A percentile compares a stretch with the other conserved stretches of the same genome.
phyloP scores from a whole-genome alignment of 2,888 invertebrate genomes.

The Sthenelais limicola region DNA sequence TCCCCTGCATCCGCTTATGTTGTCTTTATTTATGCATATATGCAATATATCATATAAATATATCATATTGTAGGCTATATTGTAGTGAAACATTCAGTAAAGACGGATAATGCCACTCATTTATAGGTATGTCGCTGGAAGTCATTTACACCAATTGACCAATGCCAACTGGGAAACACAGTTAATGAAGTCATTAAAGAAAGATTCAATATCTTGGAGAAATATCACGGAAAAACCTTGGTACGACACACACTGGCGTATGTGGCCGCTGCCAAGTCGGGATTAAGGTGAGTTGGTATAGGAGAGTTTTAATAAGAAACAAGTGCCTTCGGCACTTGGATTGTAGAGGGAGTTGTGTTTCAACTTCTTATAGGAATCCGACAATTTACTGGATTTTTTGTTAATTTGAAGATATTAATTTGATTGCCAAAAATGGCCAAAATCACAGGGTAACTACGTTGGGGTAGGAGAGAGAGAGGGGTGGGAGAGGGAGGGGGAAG shows the following conservation, averaged over 20 bases:
- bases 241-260: constrained; percentile 42
- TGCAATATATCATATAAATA: not conserved
- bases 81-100: not conserved
- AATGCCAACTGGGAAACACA: not conserved
- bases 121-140: constrained; percentile 31
- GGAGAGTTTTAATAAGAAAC: no score
- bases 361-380: no score
- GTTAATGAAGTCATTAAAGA: constrained; percentile 9
- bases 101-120: not conserved
- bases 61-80: not conserved
- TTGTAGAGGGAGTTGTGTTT: no score
- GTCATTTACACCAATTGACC: constrained; percentile 46
- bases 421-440: no score
- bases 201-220: constrained; percentile 44
- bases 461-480: no score
- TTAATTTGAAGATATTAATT: no score
- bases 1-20: no score
- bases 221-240: constrained; percentile 41
- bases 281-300: constrained; percentile 43
- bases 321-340: no score
- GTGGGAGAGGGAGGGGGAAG: no score
- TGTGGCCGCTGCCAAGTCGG: constrained; percentile 47
- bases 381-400: no score
- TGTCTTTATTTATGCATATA: no score
- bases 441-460: no score